Base-by-base conservation (phyloP, 1,140 invertebrate species). In the Mycetomoellerius zeteki region DNA sequence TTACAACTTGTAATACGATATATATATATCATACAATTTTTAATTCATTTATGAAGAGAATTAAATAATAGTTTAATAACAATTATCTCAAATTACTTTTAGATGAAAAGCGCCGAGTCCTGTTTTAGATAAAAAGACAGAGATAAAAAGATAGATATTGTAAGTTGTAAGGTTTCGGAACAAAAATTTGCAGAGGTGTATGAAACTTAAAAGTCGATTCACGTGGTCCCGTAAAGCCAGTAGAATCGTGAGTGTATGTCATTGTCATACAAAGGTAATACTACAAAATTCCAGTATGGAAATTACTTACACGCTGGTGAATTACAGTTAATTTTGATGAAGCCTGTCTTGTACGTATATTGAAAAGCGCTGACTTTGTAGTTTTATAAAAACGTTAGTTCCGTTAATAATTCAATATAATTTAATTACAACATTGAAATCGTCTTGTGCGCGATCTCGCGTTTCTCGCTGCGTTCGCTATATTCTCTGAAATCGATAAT, bases 101-200 rank as follows among this genome's bases (percentile, higher is more conserved):
- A 58, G 52, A 52, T 33, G 5, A 33, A 65, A 80, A 80, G 3
- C 16, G n/a, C 30, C n/a, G 12, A 30, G 4, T 21, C 1, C 3
- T 24, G 19, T 62, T 58, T 76, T 76, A 37, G 7, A 37, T 8
- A 37, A 37, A 37, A 37, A 37, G 33, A 12, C 16, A 33, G 50
- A 52, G 16, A 84, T 43, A 84, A 64, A 87, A 58, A 76, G 73
- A 81, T 60, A 54, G 30, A 16, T n/a, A n/a, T n/a, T n/a, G 54
- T 71, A 58, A n/a, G n/a, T 73, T 72, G 60, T 56, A 47, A 47
- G 71, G 24, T 89, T 72, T 54, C 50, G 52, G 27, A 64, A 90
- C 78, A 86, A 75, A 87, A 91, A 88, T 88, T 75, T 78, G 77
- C 86, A 78, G 82, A 67, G 77, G 75, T 80, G 72, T 64, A 80